phyloP scores from a whole-genome alignment of 2,113 vertebrate species.

The Rhabdornis inornatus region DNA sequence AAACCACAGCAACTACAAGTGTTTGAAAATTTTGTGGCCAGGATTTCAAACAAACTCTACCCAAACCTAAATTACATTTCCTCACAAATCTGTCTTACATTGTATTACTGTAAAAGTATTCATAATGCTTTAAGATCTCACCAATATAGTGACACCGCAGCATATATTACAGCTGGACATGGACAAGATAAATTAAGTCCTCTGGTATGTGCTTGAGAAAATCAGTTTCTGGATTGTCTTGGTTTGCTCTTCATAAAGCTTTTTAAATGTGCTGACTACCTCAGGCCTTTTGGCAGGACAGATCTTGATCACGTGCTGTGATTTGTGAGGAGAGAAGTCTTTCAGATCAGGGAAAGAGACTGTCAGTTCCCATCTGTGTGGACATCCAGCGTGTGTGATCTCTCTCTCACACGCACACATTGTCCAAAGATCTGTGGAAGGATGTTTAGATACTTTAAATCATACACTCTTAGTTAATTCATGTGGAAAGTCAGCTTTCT shows the following conservation, averaged over 20 bases:
- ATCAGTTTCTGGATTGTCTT: background rate
- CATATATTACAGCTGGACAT: background rate
- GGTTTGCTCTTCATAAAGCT: background rate
- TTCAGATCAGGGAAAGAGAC: background rate
- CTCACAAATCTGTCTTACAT: background rate
- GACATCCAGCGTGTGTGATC: background rate
- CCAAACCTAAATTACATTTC: background rate
- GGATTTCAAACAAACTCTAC: background rate
- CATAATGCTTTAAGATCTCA: background rate
- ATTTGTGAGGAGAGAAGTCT: background rate
- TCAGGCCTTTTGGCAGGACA: background rate
- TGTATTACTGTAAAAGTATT: background rate
- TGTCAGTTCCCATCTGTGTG: background rate
- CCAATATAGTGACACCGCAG: accelerated
- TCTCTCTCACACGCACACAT: background rate
- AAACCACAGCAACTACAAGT: background rate
- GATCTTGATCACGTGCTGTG: background rate
- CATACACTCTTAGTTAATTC: background rate
- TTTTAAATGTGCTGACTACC: background rate
- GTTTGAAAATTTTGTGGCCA: background rate
- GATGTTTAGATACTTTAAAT: background rate
- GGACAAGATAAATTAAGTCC: background rate
- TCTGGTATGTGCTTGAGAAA: background rate
- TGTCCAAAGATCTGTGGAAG: background rate
- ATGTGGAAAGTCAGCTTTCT: background rate